These are phyloP conservation scores for Macheiramphus alcinus DNA, from an alignment of 2,113 vertebrate genomes.

Conservation along the genomic window DNA sequence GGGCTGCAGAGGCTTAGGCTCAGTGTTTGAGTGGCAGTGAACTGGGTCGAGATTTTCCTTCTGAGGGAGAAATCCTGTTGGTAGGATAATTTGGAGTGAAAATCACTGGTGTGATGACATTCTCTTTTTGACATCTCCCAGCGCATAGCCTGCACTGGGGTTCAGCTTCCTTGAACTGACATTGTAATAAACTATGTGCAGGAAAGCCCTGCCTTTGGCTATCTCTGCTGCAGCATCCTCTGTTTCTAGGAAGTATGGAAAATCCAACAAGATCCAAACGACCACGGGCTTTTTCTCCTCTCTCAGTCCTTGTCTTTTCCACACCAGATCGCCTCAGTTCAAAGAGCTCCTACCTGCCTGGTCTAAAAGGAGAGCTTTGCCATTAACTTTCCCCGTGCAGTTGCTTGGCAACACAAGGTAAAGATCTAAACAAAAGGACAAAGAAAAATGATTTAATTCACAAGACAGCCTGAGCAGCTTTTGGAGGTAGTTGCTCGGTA, in stretches of 20 bases:
- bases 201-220: background rate
- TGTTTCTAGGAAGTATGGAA: background rate
- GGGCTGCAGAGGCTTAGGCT: background rate
- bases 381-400: background rate
- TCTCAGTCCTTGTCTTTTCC: background rate
- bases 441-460: slow-evolving; percentile 11
- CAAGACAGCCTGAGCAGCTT: slow-evolving; percentile 4
- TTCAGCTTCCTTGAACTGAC: background rate
- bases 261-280: background rate
- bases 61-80: background rate
- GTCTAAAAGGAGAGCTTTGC: background rate
- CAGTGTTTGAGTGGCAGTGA: background rate
- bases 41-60: background rate
- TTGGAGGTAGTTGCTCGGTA: background rate
- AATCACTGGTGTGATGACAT: background rate
- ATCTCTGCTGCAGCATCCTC: background rate
- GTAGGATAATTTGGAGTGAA: background rate
- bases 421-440: slow-evolving; percentile 45
- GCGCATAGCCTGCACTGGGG: background rate
- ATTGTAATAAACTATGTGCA: background rate
- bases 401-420: slow-evolving; percentile 52
- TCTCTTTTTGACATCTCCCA: background rate
- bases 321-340: background rate
- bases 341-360: background rate
- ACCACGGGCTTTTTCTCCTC: background rate